Evolutionary conservation across 1,140 invertebrate genomes (phyloP), one percentile per base, ranked within the genome.

Genomic region (Lepidostoma basale): DNA sequence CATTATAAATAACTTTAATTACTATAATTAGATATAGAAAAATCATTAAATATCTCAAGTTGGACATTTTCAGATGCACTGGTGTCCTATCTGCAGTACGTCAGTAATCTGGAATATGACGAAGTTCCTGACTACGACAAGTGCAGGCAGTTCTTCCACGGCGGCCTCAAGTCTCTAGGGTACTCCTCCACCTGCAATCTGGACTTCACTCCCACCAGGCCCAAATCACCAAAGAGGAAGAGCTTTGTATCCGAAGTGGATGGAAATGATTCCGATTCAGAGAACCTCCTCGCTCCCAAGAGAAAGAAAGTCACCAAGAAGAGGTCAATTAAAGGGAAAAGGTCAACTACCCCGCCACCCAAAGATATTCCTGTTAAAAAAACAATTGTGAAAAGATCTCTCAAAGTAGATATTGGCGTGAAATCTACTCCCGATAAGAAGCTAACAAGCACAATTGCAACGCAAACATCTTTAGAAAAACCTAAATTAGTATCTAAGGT

Each of bases 81-180:
- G 12, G 79, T 82, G 33, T 85, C 90, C 39, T 93, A 87, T 76
- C 83, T 95, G 67, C 86, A 88, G 59, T 90, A 92, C 76, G 87
- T 94, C 0, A 81, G 85, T 28, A 85, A 86, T 40, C 70, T 96
- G 74, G 81, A 87, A 45, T 90, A 92, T 76, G 87, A 92, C 70
- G 87, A 90, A 44, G 80, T 80, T 42, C 91, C 93, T 0, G 86
- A 94, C 74, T 95, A 94, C 76, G 80, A 87, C n/a, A 85, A 87
- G 69, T 89, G 90, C 67, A 83, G 86, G 45, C 82, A 84, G 42
- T 78, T 92, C 10, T 89, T 94, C 58, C 76, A 80, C 33, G 78
- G 80, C 45, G 89, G 87, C 5, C 73, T 88, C 16, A 83, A 86
- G 75, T 75, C 77, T 28, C 70, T 82, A 20, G 79, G 77, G 49